Conservation (phyloP, 1,140 invertebrate species). For the Diploscapter pachys region DNA sequence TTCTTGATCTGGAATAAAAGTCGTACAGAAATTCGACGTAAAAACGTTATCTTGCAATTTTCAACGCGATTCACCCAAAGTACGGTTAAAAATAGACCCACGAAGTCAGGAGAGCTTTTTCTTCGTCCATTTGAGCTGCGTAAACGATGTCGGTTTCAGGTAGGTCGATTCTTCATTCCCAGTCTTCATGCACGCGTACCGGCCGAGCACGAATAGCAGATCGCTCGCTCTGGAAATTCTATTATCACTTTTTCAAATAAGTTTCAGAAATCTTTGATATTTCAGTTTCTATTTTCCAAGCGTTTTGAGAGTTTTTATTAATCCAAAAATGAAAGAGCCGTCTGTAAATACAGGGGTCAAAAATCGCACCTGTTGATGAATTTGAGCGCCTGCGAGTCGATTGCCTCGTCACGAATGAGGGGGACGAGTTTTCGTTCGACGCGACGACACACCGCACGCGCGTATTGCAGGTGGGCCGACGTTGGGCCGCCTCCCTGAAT, state of each 20-base stretch:
- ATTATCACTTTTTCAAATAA: no score
- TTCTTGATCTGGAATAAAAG: no score
- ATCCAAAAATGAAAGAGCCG: no score
- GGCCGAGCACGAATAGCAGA: conserved; percentile 41
- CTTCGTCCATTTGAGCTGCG: conserved; percentile 18
- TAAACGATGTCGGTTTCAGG: conserved; percentile 28
- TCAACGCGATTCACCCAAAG: no score
- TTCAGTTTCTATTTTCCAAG: no score
- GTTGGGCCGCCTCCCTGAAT: conserved; percentile 36
- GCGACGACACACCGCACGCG: conserved; percentile 31
- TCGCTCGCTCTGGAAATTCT: conserved; percentile 35
- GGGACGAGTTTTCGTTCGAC: conserved; percentile 36
- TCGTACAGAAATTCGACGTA: no score
- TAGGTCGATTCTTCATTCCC: conserved; percentile 33
- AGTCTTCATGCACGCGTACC: conserved; percentile 36
- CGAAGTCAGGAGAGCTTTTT: neutral
- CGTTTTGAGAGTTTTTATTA: no score
- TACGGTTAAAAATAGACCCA: no score
- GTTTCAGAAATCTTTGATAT: no score
- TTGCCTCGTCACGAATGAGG: conserved; percentile 31
- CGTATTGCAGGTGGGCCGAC: conserved; percentile 33
- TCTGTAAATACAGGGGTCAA: no score
- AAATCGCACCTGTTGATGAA: conserved; percentile 34
- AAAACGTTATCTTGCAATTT: no score
- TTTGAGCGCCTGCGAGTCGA: conserved; percentile 37